Percentiles rank a stretch among this genome's conserved stretches.
phyloP scores from a whole-genome alignment of 1,140 invertebrate genomes.

The Chrysoperla carnea region DNA sequence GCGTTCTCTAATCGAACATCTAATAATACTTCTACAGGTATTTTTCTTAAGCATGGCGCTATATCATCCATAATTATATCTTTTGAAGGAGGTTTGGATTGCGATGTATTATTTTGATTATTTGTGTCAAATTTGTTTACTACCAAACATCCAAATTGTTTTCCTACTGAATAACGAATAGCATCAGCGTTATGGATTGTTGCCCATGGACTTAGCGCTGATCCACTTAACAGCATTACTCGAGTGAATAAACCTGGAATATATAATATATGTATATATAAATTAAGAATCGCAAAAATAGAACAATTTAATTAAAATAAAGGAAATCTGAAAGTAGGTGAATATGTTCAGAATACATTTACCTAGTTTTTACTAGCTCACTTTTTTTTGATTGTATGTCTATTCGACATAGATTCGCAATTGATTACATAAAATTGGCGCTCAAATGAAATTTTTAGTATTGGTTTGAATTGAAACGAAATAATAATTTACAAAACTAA shows the following conservation, averaged over 20 bases:
- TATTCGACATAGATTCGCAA: no score
- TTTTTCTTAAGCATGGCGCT: constrained; percentile 26
- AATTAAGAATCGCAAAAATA: no score
- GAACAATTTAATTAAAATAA: no score
- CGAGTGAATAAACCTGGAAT: constrained; percentile 61
- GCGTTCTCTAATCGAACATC: constrained; percentile 44
- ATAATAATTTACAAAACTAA: no score
- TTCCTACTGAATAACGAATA: constrained; percentile 48
- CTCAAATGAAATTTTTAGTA: no score
- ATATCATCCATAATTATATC: constrained; percentile 22
- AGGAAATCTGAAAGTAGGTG: not conserved
- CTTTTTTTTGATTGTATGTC: no score
- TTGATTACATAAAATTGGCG: no score
- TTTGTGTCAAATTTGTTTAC: constrained; percentile 7
- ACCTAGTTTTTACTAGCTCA: not conserved
- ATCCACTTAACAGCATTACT: constrained; percentile 71
- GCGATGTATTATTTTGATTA: not conserved
- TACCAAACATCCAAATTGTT: constrained; percentile 41
- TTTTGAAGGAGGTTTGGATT: constrained; percentile 7
- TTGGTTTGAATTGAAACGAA: no score
- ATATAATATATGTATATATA: constrained; percentile 9
- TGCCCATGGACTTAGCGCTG: constrained; percentile 69
- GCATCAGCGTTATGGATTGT: constrained; percentile 54
- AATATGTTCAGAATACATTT: not conserved
- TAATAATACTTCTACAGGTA: constrained; percentile 39